Base-by-base conservation (phyloP, 1,140 invertebrate genomes). In the Drosophila sechellia region DNA sequence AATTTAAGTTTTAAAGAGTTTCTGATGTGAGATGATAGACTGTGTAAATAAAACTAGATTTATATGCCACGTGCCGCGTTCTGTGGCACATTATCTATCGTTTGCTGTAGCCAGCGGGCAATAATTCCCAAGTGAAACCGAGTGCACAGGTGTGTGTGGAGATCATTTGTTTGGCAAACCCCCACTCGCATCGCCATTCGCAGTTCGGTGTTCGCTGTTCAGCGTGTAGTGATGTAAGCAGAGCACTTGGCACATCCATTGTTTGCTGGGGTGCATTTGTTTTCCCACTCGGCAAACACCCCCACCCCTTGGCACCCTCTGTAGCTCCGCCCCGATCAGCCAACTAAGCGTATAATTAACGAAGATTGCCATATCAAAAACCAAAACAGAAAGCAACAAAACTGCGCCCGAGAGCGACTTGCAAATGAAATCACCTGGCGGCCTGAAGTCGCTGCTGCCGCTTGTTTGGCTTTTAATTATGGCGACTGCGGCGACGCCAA, bases 391-490 rank as follows among this genome's bases (percentile, higher is more conserved):
- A 25, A 53, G 53, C 65, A 49, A 76, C 52, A 56, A 57, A 65
- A 49, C 46, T 37, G 42, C 56, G 34, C 45, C 43, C 42, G 34
- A 50, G 49, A 63, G 42, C 58, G 58, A 77, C 77, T 72, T 87
- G 83, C 79, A 74, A 87, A 86, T 86, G 83, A 86, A 89, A 89
- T 89, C 84, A 87, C 71, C 76, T 87, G 83, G 65, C 79, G 42
- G 53, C 43, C 74, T 53, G 52, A 50, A 50, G 48, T 50, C 45
- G 71, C 50, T 40, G 46, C 45, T 45, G 83, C 75, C 66, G 83
- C 84, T 87, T 87, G 84, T 89, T 87, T 89, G 80, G 79, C 71
- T 89, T 87, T 89, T 87, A 87, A 87, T 89, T 87, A 87, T 87
- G 83, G 84, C 83, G 78, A 71, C 50, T 85, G 81, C 77, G 83